Conservation (phyloP, 2,113 vertebrate genomes). For the Labrus mixtus region DNA sequence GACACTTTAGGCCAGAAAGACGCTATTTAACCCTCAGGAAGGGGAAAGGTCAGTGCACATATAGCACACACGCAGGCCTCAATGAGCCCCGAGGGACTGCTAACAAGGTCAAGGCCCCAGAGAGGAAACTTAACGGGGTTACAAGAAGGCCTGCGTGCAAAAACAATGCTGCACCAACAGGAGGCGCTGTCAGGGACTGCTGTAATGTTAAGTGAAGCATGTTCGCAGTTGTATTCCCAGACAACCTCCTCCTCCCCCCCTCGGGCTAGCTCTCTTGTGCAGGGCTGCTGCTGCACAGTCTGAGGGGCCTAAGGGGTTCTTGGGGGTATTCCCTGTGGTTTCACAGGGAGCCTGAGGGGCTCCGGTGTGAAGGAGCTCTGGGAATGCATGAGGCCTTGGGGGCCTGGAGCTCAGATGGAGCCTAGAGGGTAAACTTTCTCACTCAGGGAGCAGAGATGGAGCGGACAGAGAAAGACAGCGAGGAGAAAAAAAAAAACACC, state of each 20-base stretch:
- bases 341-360: conserved; percentile 75
- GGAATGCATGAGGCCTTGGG: conserved; percentile 78
- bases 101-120: conserved; percentile 78
- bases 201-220: conserved; percentile 70
- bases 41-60: conserved; percentile 76
- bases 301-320: conserved; percentile 79
- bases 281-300: conserved; percentile 76
- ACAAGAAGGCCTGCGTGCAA: conserved; percentile 54
- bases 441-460: conserved; percentile 75
- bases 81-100: conserved; percentile 64
- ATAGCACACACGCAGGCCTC: conserved; percentile 63
- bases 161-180: conserved; percentile 69
- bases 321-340: conserved; percentile 79
- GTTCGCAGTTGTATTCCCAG: conserved; percentile 78
- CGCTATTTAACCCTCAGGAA: conserved; percentile 66
- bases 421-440: conserved; percentile 76
- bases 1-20: conserved; percentile 63
- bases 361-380: conserved; percentile 74
- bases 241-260: conserved; percentile 60
- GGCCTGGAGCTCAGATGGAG: conserved; percentile 84
- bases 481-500: conserved; percentile 78
- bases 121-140: conserved; percentile 65
- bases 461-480: conserved; percentile 66
- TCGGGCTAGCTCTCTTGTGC: conserved; percentile 69
- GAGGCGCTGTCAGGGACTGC: conserved; percentile 72